Evolutionary conservation across 2,888 invertebrate species (phyloP), one percentile per base, ranked within the genome.

Genomic region (Dione juno): DNA sequence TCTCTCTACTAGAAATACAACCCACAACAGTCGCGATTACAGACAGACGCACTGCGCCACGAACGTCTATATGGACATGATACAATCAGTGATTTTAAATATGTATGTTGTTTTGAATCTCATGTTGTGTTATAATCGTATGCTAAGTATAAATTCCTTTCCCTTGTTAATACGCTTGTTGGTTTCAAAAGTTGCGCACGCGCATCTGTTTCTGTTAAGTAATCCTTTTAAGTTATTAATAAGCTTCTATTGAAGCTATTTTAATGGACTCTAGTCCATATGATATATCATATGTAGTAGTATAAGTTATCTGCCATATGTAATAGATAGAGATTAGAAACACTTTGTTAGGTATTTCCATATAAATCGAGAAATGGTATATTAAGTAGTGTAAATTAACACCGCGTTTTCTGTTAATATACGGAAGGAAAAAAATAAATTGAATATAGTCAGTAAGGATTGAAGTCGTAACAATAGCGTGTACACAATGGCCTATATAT

Each of bases 141-240:
- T 50, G 50, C n/a, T 21, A 50, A 16, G 50, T n/a, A 28, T 64
- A 40, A 52, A 64, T 64, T 64, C 64, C 64, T 40, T 52, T 64
- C 64, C 50, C 64, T 64, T 21, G 16, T 64, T 28, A 45, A 40
- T 52, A 40, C 13, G 37, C 19, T 52, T 40, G 10, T 64, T 45
- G 28, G 43, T 45, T 45, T 45, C 41, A 21, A 19, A 28, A 13
- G 41, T 28, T 21, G 43, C 59, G 43, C 21, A 21, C 37, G 57
- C 35, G 37, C 35, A 13, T 54, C 6, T 14, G 5, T 21, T 21
- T 11, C 11, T 7, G 10, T 52, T 52, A 52, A 21, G 21, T 21
- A 52, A 28, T 45, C 7, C n/a, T 45, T 11, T 10, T 5, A 40
- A 10, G 40, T 40, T 40, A 40, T 40, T 40, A 40, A 40, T 11